Percentiles rank a stretch among this genome's conserved stretches.
phyloP scores from a whole-genome alignment of 2,888 invertebrate genomes.

The Heliconius cydno region DNA sequence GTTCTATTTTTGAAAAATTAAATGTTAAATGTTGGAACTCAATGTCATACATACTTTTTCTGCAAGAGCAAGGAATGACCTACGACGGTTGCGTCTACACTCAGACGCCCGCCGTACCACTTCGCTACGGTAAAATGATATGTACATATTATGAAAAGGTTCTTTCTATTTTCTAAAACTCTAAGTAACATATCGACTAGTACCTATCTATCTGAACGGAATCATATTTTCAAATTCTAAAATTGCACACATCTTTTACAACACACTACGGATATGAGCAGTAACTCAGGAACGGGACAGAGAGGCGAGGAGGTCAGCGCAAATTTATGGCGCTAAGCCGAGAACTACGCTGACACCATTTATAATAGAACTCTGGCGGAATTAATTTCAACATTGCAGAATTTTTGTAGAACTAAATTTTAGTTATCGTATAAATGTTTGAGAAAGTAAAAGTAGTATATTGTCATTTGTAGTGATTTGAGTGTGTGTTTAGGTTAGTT shows the following conservation, averaged over 20 bases:
- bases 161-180: neutral
- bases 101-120: neutral
- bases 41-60: too few species aligned
- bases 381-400: slow-evolving; percentile 28
- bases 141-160: neutral
- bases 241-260: slow-evolving; percentile 25
- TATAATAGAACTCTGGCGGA: slow-evolving; percentile 34
- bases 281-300: slow-evolving; percentile 38
- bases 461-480: too few species aligned
- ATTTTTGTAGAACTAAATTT: slow-evolving; percentile 23
- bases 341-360: slow-evolving; percentile 41
- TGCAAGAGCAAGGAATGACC: too few species aligned
- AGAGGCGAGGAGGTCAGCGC: slow-evolving; percentile 29
- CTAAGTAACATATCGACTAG: neutral
- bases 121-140: neutral
- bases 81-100: too few species aligned
- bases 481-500: too few species aligned
- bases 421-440: neutral
- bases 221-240: slow-evolving; percentile 18
- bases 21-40: neutral
- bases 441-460: too few species aligned
- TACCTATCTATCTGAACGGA: neutral
- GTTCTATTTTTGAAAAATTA: too few species aligned
- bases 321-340: slow-evolving; percentile 42
- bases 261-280: slow-evolving; percentile 27